phyloP scores from a whole-genome alignment of 2,113 vertebrate genomes.

The Myiozetetes cayanensis region DNA sequence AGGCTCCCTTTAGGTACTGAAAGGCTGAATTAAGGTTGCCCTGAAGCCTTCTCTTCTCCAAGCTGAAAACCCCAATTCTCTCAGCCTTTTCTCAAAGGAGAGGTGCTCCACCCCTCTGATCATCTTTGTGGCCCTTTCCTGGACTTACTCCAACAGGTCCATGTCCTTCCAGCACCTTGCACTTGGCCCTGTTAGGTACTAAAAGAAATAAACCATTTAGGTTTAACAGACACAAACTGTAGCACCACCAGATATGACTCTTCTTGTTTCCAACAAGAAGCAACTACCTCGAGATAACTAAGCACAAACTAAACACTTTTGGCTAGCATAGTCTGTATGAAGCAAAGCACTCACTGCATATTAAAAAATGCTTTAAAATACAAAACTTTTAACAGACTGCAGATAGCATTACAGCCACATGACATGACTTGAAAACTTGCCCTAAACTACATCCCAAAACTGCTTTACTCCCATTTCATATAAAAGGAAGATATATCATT shows the following conservation, averaged over 20 bases:
- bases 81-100: background rate
- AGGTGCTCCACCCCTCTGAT: background rate
- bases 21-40: background rate
- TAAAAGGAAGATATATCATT: background rate
- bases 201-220: background rate
- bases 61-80: accelerated
- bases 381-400: background rate
- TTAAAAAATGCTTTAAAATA: background rate
- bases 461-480: background rate
- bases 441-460: background rate
- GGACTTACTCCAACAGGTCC: background rate
- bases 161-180: background rate
- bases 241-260: background rate
- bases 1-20: background rate
- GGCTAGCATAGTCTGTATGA: background rate
- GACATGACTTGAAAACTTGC: background rate
- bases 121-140: background rate
- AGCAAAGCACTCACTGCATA: background rate
- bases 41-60: background rate
- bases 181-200: background rate
- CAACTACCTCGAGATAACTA: background rate
- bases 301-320: background rate
- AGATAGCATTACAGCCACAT: background rate
- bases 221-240: background rate
- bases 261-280: background rate